phyloP scores from a whole-genome alignment of 2,113 vertebrate species.

The Chitala chitala region DNA sequence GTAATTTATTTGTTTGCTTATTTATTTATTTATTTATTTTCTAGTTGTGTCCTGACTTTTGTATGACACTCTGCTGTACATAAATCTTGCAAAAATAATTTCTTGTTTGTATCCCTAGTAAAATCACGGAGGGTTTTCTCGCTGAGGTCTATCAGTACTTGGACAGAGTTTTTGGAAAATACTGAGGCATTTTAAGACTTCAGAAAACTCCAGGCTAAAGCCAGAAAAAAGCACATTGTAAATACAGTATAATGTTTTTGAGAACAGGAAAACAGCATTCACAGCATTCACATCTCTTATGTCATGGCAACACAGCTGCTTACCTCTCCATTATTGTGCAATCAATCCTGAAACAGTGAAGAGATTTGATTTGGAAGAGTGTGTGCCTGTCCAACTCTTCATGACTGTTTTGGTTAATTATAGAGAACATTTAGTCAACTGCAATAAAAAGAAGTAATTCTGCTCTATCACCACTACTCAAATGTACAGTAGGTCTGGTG shows the following conservation, averaged over 20 bases:
- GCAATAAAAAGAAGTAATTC: conserved; percentile 33
- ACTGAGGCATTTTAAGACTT: background rate
- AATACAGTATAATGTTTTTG: background rate
- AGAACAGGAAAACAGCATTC: background rate
- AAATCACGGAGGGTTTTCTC: no score
- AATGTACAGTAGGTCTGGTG: background rate
- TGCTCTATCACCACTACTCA: background rate
- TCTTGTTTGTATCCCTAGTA: no score
- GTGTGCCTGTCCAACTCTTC: conserved; percentile 44
- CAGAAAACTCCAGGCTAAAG: background rate
- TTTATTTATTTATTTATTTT: no score
- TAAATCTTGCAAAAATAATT: no score
- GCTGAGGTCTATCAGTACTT: background rate
- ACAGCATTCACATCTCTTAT: conserved; percentile 14
- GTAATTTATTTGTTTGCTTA: no score
- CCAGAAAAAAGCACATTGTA: background rate
- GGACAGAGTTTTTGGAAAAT: background rate
- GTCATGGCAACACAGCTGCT: conserved; percentile 44
- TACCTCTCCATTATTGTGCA: conserved; percentile 52
- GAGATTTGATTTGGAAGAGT: conserved; percentile 53
- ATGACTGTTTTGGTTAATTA: conserved; percentile 49
- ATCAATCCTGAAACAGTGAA: conserved; percentile 47
- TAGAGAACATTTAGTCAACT: conserved; percentile 44
- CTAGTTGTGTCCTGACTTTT: no score
- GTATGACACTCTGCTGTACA: no score